phyloP scores from a whole-genome alignment of 2,888 invertebrate genomes.

The Allygus modestus region DNA sequence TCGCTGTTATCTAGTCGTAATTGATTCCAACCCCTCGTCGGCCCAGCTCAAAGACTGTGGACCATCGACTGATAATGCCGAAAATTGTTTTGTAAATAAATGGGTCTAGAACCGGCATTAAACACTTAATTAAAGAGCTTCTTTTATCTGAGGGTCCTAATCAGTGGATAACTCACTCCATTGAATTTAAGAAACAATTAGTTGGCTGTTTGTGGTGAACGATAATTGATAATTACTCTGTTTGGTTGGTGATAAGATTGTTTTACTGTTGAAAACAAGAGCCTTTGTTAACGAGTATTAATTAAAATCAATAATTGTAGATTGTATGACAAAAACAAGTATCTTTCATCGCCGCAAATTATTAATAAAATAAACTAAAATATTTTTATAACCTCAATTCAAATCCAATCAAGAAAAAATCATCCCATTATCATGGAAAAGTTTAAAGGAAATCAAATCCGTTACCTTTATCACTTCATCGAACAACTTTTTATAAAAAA shows the following conservation, averaged over 20 bases:
- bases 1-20: neutral
- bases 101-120: neutral
- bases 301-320: no score
- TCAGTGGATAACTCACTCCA: neutral
- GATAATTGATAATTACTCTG: neutral
- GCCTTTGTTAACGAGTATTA: neutral
- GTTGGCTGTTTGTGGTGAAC: neutral
- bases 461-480: no score
- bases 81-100: conserved; percentile 3
- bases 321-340: no score
- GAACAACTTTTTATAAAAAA: no score
- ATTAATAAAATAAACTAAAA: no score
- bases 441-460: no score
- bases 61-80: neutral
- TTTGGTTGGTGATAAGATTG: neutral
- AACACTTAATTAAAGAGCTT: conserved; percentile 30
- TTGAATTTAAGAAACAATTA: neutral
- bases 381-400: no score
- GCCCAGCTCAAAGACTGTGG: neutral
- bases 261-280: neutral
- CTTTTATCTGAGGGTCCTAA: neutral
- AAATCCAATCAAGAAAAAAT: no score
- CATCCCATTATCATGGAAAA: no score
- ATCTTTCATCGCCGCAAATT: no score
- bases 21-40: conserved; percentile 46